Percentiles rank a stretch among this genome's conserved stretches.
phyloP scores from a whole-genome alignment of 1,140 invertebrate genomes.

The Bombus pascuorum region DNA sequence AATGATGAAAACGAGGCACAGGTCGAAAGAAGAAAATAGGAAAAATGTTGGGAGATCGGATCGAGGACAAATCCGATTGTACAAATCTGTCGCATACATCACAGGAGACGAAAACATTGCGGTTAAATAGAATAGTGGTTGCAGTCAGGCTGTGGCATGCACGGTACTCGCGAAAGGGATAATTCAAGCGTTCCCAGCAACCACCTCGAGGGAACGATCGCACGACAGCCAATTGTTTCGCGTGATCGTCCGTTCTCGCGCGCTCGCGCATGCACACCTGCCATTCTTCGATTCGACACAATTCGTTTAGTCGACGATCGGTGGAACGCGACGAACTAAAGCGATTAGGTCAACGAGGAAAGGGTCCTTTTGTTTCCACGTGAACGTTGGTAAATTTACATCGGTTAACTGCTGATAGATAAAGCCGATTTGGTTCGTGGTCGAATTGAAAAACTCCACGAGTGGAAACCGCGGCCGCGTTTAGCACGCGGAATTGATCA shows the following conservation, averaged over 20 bases:
- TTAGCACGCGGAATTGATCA: slow-evolving; percentile 9
- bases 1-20: no score
- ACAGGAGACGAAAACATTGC: slow-evolving; percentile 20
- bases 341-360: slow-evolving; percentile 48
- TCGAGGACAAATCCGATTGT: slow-evolving; percentile 49
- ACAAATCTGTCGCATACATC: slow-evolving; percentile 59
- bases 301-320: slow-evolving; percentile 46
- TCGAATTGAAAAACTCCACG: slow-evolving; percentile 31
- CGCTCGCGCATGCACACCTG: slow-evolving; percentile 26
- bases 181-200: slow-evolving; percentile 54
- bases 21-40: background rate
- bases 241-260: slow-evolving; percentile 2
- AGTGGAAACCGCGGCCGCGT: background rate
- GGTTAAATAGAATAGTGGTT: slow-evolving; percentile 63
- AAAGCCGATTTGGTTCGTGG: slow-evolving; percentile 19
- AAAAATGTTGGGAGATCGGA: background rate
- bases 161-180: slow-evolving; percentile 48
- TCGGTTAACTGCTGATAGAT: slow-evolving; percentile 31
- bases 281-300: slow-evolving; percentile 41
- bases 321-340: slow-evolving; percentile 33
- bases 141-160: background rate
- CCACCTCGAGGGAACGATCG: slow-evolving; percentile 54
- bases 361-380: slow-evolving; percentile 35
- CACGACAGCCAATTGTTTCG: slow-evolving; percentile 32
- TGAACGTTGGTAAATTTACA: slow-evolving; percentile 39